Base-by-base conservation (phyloP, 35 echinoderm and acorn worm genomes). In the Stichopus chloronotus region DNA sequence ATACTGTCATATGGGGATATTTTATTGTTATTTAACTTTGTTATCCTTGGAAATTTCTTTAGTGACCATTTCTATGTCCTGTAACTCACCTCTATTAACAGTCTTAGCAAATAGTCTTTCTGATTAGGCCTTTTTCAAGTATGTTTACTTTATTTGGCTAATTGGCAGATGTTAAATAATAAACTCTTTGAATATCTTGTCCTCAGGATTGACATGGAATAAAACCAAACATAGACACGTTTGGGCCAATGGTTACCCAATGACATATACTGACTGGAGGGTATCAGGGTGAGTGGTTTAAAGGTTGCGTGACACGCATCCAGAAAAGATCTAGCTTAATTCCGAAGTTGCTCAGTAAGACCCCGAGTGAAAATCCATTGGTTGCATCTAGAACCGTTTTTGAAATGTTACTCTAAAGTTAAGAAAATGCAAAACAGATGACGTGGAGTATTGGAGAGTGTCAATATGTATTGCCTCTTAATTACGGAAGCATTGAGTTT, bases 181-280 rank as follows among this genome's bases (percentile, higher is more conserved):
- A 43, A 1, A 43, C 30, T 43, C 30, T 43, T 43, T 43, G 30
- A 43, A 43, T 43, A 43, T 43, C 80, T 83, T 43, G 0, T 8
- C 53, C 30, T 8, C n/a, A 83, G 80, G 80, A 83, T 43, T 83
- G 9, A 6, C 13, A 52, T 83, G 17, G 80, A 7, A 83, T 55
- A 14, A 55, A 83, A 43, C 5, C 53, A 83, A 24, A 7, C 17
- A 83, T 7, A 30, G 80, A 43, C 80, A 83, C 16, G 6, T 83
- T 30, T 83, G 80, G 80, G 80, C 22, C 13, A 83, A 52, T 43
- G n/a, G 80, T 14, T 83, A 52, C 53, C 12, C 80, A 30, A 43
- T 83, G 24, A 30, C 22, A 20, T 83, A 30, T 52, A 83, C 80
- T 6, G 53, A 83, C 80, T 83, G 80, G 80, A 30, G 80, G 17